These are phyloP conservation scores for Oxyruncus cristatus DNA, from an alignment of 2,113 vertebrate genomes.

Conservation along the genomic window DNA sequence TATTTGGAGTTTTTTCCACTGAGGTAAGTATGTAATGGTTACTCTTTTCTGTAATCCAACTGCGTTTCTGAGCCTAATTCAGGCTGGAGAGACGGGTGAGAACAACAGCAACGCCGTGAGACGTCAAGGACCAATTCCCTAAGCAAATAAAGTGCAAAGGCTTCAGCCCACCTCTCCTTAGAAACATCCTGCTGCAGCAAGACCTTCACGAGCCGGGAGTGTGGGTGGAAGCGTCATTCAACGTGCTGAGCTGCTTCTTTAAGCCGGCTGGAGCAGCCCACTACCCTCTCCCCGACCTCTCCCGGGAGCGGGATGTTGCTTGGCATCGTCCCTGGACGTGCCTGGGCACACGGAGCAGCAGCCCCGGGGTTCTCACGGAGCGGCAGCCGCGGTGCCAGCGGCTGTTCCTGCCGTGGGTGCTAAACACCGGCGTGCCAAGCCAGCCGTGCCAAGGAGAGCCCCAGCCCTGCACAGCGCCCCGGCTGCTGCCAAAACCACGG, in stretches of 20 bases:
- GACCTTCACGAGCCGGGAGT: neutral
- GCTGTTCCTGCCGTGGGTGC: neutral
- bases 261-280: neutral
- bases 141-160: neutral
- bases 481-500: neutral
- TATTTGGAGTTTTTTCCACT: neutral
- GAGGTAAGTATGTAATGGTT: neutral
- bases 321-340: neutral
- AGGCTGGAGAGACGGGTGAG: neutral
- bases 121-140: fast-evolving
- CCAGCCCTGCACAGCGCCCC: neutral
- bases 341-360: neutral
- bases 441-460: neutral
- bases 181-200: neutral
- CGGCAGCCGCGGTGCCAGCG: neutral
- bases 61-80: neutral
- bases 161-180: neutral
- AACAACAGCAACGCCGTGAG: neutral
- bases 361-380: neutral
- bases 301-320: neutral
- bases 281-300: neutral
- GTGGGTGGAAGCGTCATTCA: neutral
- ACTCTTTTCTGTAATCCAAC: neutral
- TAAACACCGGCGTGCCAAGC: neutral
- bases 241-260: neutral